Percentiles rank a stretch among this genome's conserved stretches.
Conservation (phyloP, 2,888 invertebrate genomes). For the Zygaena filipendulae region DNA sequence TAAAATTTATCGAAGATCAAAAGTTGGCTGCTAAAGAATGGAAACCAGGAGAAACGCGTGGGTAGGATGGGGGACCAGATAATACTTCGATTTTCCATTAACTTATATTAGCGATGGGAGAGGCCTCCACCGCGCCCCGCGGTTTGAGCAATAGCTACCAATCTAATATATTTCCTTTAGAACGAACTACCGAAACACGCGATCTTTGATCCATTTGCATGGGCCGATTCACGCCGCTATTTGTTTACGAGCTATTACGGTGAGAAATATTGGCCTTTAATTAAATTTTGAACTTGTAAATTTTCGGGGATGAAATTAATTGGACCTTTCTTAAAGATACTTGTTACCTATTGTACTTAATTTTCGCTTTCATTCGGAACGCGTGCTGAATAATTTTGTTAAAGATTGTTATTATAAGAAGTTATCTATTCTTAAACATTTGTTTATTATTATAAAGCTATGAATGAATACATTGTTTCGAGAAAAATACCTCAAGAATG, state of each 20-base stretch:
- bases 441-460: too few relatives aligned
- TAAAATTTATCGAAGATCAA: conserved; percentile 65
- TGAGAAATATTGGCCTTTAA: conserved; percentile 48
- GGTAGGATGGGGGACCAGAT: conserved; percentile 38
- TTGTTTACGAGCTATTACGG: conserved; percentile 54
- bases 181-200: conserved; percentile 57
- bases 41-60: too few relatives aligned
- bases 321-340: conserved; percentile 51
- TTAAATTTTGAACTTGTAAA: conserved; percentile 54
- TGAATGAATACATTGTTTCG: too few relatives aligned
- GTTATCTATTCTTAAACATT: too few relatives aligned
- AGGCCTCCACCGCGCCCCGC: conserved; percentile 41
- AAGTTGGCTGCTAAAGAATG: conserved; percentile 43
- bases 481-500: too few relatives aligned
- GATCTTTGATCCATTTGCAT: conserved; percentile 64
- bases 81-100: conserved; percentile 68
- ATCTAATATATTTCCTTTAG: conserved; percentile 61
- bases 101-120: conserved; percentile 59
- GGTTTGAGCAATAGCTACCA: conserved; percentile 40
- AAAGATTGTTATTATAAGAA: conserved; percentile 42
- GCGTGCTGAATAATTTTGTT: conserved; percentile 39
- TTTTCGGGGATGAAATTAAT: conserved; percentile 52
- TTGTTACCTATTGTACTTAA: too few relatives aligned
- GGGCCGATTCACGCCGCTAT: conserved; percentile 40
- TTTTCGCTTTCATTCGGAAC: conserved; percentile 26